Conservation (phyloP, 2,888 invertebrate genomes). For the Ephialtes manifestator region DNA sequence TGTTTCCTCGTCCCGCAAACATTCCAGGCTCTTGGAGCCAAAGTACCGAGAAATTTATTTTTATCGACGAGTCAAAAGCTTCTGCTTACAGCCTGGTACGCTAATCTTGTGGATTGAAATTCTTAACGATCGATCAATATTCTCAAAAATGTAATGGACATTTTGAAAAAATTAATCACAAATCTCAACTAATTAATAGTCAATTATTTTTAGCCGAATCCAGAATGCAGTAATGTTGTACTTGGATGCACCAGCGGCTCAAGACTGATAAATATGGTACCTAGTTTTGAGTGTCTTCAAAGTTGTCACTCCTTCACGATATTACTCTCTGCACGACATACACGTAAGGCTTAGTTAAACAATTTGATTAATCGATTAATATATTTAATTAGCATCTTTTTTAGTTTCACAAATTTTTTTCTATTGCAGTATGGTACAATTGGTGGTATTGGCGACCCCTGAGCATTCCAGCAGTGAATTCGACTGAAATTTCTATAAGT, state of each 20-base stretch:
- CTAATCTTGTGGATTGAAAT: conserved; percentile 23
- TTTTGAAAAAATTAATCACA: too few relatives aligned
- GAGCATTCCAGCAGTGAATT: conserved; percentile 88
- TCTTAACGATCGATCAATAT: not conserved
- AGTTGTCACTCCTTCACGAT: conserved; percentile 91
- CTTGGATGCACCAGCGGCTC: conserved; percentile 91
- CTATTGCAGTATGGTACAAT: conserved; percentile 91
- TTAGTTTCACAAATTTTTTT: conserved; percentile 47
- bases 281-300: conserved; percentile 92
- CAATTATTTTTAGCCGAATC: conserved; percentile 88
- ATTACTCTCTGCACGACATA: conserved; percentile 90
- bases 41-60: conserved; percentile 92
- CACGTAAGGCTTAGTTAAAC: conserved; percentile 89
- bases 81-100: conserved; percentile 89
- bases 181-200: conserved; percentile 8
- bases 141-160: too few relatives aligned
- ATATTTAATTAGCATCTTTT: not conserved
- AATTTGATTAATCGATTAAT: not conserved
- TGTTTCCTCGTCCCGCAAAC: conserved; percentile 91
- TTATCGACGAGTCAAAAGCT: conserved; percentile 91
- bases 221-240: conserved; percentile 94
- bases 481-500: conserved; percentile 89
- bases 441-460: conserved; percentile 94
- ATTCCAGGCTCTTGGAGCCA: conserved; percentile 91
- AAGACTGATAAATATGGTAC: conserved; percentile 90